phyloP scores from a whole-genome alignment of 2,888 invertebrate genomes.

The Cerceris rybyensis region DNA sequence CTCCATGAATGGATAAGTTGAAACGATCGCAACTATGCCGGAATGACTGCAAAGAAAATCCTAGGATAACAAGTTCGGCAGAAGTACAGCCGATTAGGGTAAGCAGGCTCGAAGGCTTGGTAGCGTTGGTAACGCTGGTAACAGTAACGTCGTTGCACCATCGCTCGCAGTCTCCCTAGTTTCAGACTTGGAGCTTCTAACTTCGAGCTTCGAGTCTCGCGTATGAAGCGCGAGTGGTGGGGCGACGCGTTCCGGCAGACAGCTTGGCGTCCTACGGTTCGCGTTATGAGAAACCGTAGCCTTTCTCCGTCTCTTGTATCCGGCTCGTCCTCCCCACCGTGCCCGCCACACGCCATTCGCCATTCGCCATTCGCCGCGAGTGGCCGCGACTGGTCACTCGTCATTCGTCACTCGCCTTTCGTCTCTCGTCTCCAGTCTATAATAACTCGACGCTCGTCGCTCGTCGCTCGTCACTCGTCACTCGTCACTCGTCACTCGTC shows the following conservation, averaged over 20 bases:
- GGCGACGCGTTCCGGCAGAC: slow-evolving; percentile 78
- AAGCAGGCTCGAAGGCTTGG: no score
- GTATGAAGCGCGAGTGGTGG: slow-evolving; percentile 39
- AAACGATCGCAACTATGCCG: no score
- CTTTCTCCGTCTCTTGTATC: slow-evolving; percentile 69
- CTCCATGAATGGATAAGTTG: no score
- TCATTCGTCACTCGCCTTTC: slow-evolving; percentile 1
- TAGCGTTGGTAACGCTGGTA: no score
- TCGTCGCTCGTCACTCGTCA: slow-evolving; percentile 8
- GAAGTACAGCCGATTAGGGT: no score
- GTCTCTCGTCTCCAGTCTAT: neutral
- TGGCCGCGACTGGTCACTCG: neutral
- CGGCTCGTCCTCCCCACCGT: slow-evolving; percentile 43
- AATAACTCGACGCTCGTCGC: slow-evolving; percentile 1
- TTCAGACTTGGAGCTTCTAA: no score
- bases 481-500: slow-evolving; percentile 15
- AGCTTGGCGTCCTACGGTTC: slow-evolving; percentile 81
- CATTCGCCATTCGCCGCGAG: slow-evolving; percentile 9
- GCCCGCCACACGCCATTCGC: neutral
- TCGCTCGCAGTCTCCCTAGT: no score
- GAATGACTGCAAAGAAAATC: no score
- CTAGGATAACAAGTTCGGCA: no score
- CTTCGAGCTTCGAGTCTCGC: slow-evolving; percentile 17
- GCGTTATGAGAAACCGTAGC: slow-evolving; percentile 73
- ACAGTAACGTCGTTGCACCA: no score